A percentile compares a stretch with the other conserved stretches of the same genome.
Conservation (phyloP, 2,797 vertebrate species). For the Pogoniulus pusillus region DNA sequence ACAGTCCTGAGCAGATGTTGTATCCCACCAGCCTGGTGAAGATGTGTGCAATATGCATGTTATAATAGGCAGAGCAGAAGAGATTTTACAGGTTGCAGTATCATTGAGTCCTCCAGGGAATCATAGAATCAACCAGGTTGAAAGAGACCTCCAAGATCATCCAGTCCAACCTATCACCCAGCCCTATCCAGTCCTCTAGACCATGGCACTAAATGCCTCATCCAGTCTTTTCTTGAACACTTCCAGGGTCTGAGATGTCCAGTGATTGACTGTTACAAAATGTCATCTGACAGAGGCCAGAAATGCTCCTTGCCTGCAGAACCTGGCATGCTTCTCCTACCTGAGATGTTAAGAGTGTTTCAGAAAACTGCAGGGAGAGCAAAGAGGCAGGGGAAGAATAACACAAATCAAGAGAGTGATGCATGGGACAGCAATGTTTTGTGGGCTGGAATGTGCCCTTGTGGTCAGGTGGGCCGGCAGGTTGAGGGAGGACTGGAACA, state of each 20-base stretch:
- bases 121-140: too few relatives aligned
- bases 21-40: rapidly evolving
- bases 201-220: too few relatives aligned
- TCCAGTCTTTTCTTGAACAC: too few relatives aligned
- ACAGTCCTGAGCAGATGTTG: background rate
- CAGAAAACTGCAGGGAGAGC: background rate
- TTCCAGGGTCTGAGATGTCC: too few relatives aligned
- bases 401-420: background rate
- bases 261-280: background rate
- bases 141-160: too few relatives aligned
- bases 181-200: too few relatives aligned
- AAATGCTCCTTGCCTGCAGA: background rate
- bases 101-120: background rate
- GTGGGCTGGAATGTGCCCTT: too few relatives aligned
- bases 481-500: too few relatives aligned
- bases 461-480: too few relatives aligned
- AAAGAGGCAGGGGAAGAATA: background rate
- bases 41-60: background rate
- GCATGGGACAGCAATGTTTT: too few relatives aligned
- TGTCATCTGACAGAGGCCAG: background rate
- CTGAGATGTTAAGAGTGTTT: background rate
- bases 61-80: background rate
- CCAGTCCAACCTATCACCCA: too few relatives aligned
- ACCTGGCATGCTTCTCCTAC: background rate
- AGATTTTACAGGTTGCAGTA: background rate